Evolutionary conservation across 2,888 invertebrate species (phyloP).

Genomic region (Scaptomyza polygonia): DNA sequence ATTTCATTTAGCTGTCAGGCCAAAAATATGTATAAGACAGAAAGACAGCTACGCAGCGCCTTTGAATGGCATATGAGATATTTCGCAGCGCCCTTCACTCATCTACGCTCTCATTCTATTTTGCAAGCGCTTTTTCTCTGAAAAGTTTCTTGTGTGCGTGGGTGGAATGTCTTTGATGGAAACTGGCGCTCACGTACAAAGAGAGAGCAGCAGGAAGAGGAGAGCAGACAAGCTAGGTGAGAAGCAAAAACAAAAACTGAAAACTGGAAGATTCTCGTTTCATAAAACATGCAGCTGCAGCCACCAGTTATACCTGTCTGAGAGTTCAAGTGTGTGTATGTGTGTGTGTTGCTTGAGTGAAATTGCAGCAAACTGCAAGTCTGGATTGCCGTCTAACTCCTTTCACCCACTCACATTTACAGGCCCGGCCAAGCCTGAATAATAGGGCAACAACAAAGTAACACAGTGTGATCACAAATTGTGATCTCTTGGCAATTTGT

Average conservation of each 20-base stretch:
- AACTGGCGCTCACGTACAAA: conserved; percentile 21
- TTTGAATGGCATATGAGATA: conserved; percentile 53
- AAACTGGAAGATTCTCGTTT: conserved; percentile 56
- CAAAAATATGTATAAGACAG: conserved; percentile 9
- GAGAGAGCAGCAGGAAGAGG: conserved; percentile 3
- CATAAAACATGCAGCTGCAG: conserved; percentile 11
- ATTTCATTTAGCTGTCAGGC: conserved; percentile 41
- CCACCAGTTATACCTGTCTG: conserved; percentile 50
- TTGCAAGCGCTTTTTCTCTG: neutral
- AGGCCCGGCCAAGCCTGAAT: conserved; percentile 1
- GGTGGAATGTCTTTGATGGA: conserved; percentile 50
- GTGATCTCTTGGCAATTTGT: conserved; percentile 59
- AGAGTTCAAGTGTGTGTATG: conserved; percentile 2
- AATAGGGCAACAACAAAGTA: conserved; percentile 31
- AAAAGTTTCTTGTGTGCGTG: conserved; percentile 18
- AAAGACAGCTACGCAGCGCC: conserved; percentile 26
- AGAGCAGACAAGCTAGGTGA: conserved; percentile 3
- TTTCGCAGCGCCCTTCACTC: conserved; percentile 9
- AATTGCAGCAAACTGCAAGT: conserved; percentile 40
- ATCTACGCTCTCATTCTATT: conserved; percentile 1
- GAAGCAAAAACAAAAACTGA: conserved; percentile 5
- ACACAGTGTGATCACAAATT: conserved; percentile 48
- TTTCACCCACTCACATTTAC: conserved; percentile 70
- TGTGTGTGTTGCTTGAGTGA: conserved; percentile 40
- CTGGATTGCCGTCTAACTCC: conserved; percentile 68